phyloP scores from a whole-genome alignment of 2,797 vertebrate genomes.

The Coilia nasus region DNA sequence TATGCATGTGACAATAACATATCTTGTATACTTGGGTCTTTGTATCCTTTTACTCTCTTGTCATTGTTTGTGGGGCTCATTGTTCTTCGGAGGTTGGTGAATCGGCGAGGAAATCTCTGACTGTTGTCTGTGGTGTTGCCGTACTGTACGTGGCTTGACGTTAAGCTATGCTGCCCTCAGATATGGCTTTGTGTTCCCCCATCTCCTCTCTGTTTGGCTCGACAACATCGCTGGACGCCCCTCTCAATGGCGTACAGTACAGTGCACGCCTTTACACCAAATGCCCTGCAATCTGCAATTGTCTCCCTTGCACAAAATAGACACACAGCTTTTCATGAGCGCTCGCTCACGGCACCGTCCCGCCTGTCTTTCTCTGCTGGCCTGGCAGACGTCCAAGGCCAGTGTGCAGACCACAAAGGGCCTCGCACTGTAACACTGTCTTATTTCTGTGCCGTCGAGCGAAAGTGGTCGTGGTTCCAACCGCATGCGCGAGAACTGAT shows the following conservation, averaged over 20 bases:
- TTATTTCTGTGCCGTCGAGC: conserved; percentile 15
- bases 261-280: conserved; percentile 10
- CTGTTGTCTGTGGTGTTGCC: neutral
- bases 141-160: neutral
- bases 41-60: neutral
- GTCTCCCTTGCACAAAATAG: conserved; percentile 5
- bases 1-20: too few relatives aligned
- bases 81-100: neutral
- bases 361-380: neutral
- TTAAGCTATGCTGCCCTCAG: neutral
- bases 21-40: too few relatives aligned
- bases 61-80: neutral
- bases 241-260: conserved; percentile 3
- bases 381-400: neutral
- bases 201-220: neutral
- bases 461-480: neutral
- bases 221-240: neutral
- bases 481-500: neutral
- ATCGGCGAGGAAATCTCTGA: neutral
- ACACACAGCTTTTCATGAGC: conserved; percentile 14
- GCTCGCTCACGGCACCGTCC: neutral
- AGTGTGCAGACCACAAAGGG: conserved; percentile 10
- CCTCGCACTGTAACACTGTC: neutral
- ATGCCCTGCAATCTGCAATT: conserved; percentile 26
- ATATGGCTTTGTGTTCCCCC: neutral